Evolutionary conservation across 2,888 invertebrate species (phyloP).

Genomic region (Deilephila porcellus): DNA sequence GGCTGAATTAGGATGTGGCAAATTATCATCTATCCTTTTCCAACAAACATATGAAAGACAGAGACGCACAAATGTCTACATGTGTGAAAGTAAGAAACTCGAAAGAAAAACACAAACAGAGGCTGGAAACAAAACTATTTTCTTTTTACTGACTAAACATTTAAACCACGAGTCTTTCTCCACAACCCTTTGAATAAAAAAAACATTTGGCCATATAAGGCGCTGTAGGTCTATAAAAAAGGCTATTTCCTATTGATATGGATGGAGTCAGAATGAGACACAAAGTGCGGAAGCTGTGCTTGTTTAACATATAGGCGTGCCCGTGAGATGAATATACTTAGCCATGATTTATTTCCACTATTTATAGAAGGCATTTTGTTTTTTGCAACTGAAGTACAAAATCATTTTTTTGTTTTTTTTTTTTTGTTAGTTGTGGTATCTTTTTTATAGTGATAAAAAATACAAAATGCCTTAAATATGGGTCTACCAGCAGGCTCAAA

Average conservation of each 20-base stretch:
- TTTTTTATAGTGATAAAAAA: not conserved
- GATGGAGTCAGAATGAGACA: slow-evolving; percentile 37
- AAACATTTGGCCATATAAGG: slow-evolving; percentile 28
- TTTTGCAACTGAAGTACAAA: not conserved
- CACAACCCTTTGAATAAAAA: slow-evolving; percentile 77
- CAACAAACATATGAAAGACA: slow-evolving; percentile 17
- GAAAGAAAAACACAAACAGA: slow-evolving; percentile 37
- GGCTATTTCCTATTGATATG: not conserved
- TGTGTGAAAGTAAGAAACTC: slow-evolving; percentile 36
- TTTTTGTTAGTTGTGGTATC: not conserved
- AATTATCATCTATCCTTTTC: slow-evolving; percentile 20
- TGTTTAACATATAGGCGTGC: slow-evolving; percentile 51
- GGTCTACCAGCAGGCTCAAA: slow-evolving; percentile 38
- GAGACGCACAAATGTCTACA: slow-evolving; percentile 24
- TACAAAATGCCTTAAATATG: slow-evolving; percentile 30
- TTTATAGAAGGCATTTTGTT: slow-evolving; percentile 6
- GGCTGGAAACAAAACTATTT: slow-evolving; percentile 30
- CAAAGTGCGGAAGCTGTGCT: slow-evolving; percentile 60
- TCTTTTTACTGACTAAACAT: slow-evolving; percentile 31
- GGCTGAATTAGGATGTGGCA: slow-evolving; percentile 24
- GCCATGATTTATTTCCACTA: slow-evolving; percentile 23
- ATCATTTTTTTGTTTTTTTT: not conserved
- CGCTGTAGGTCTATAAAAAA: slow-evolving; percentile 25
- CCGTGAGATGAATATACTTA: slow-evolving; percentile 41
- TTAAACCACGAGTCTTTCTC: slow-evolving; percentile 69